Evolutionary conservation across 1,140 invertebrate genomes (phyloP).

Genomic region (Popillia japonica): DNA sequence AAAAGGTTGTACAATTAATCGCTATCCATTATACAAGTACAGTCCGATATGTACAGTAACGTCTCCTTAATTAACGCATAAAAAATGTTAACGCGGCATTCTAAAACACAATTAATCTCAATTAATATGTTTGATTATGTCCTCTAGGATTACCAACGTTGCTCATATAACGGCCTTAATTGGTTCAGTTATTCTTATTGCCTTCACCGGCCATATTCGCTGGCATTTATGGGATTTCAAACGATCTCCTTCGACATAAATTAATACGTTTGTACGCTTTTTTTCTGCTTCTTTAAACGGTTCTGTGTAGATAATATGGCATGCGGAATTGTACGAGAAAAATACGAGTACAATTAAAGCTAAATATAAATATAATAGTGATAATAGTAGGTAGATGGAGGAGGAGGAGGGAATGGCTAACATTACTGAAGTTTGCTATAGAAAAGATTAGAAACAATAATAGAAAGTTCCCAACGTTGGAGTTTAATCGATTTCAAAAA

Average conservation of each 20-base stretch:
- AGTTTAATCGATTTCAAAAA: too few species aligned
- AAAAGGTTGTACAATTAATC: slow-evolving; percentile 29
- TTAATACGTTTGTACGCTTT: slow-evolving; percentile 31
- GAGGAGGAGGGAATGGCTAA: too few species aligned
- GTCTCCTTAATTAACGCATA: slow-evolving; percentile 15
- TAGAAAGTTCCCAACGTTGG: too few species aligned
- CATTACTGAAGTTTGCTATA: too few species aligned
- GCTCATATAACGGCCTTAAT: slow-evolving; percentile 44
- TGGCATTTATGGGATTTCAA: slow-evolving; percentile 41
- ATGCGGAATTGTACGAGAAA: slow-evolving; percentile 36
- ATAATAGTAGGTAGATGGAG: too few species aligned
- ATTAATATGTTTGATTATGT: slow-evolving; percentile 47
- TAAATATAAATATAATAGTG: too few species aligned
- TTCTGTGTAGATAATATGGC: slow-evolving; percentile 40
- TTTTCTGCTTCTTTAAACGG: slow-evolving; percentile 24
- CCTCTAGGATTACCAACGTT: slow-evolving; percentile 37
- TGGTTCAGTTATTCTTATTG: slow-evolving; percentile 41
- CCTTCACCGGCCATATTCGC: slow-evolving; percentile 44
- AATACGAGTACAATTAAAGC: neutral
- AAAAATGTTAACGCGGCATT: slow-evolving; percentile 36
- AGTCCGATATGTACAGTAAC: slow-evolving; percentile 20
- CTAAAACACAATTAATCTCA: slow-evolving; percentile 36
- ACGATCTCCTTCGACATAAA: slow-evolving; percentile 30
- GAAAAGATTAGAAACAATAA: too few species aligned
- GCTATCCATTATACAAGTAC: neutral